These are phyloP conservation scores for Agrochola circellaris DNA, from an alignment of 2,888 invertebrate species.

Conservation along the genomic window DNA sequence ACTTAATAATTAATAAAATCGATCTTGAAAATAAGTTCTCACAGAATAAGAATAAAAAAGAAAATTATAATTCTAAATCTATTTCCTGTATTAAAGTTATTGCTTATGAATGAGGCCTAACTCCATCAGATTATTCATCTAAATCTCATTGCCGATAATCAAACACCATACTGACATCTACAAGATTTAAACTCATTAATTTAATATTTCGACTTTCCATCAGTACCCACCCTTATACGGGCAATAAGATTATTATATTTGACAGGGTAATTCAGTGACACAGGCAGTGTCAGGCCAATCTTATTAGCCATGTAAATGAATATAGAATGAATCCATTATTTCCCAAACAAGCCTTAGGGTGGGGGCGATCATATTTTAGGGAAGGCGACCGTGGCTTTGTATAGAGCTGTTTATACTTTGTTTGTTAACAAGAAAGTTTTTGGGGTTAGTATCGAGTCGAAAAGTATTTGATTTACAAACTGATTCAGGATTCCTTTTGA, in stretches of 20 bases:
- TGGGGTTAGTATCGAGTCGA: not conserved
- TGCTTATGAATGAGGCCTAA: not conserved
- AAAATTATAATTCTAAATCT: not conserved
- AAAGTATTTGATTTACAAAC: not conserved
- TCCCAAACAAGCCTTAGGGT: slow-evolving; percentile 85
- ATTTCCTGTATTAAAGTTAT: not conserved
- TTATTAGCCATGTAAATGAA: slow-evolving; percentile 90
- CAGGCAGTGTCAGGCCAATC: slow-evolving; percentile 85
- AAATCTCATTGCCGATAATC: slow-evolving; percentile 21
- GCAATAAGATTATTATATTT: slow-evolving; percentile 85
- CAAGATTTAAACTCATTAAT: slow-evolving; percentile 52
- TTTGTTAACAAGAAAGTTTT: slow-evolving; percentile 23
- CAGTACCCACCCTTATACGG: slow-evolving; percentile 61
- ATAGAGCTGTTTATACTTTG: slow-evolving; percentile 72
- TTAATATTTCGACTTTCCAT: slow-evolving; percentile 68
- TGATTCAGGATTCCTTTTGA: not conserved
- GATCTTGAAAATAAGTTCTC: not conserved
- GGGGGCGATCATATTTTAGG: slow-evolving; percentile 84
- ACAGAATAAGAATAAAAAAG: not conserved
- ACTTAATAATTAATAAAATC: not conserved
- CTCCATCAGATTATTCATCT: not conserved
- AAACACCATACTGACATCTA: slow-evolving; percentile 28
- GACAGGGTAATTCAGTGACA: slow-evolving; percentile 86
- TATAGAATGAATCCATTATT: slow-evolving; percentile 90
- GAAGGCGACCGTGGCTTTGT: slow-evolving; percentile 71